Percentiles rank a stretch among this genome's conserved stretches.
Evolutionary conservation across 2,888 invertebrate genomes (phyloP).

Genomic region (Odontocerum albicorne): DNA sequence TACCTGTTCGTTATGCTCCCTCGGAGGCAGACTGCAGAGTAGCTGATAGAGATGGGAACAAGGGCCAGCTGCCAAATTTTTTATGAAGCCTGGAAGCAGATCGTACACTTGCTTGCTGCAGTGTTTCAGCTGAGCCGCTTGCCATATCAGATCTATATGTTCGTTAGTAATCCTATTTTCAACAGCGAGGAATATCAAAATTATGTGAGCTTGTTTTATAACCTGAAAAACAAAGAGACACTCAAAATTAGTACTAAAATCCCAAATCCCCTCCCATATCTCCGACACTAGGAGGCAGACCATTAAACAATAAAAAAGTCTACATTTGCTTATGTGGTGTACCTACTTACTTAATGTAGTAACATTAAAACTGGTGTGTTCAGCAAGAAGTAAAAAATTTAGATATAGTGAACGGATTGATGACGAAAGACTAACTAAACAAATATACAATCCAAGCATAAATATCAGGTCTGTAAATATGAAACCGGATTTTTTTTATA

Average conservation of each 20-base stretch:
- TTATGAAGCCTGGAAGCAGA: conserved; percentile 84
- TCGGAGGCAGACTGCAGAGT: conserved; percentile 84
- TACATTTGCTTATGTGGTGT: background rate
- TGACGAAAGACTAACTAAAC: too few species aligned
- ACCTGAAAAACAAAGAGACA: conserved; percentile 57
- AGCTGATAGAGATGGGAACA: conserved; percentile 86
- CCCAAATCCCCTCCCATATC: too few species aligned
- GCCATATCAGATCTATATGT: conserved; percentile 92
- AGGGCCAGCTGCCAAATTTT: conserved; percentile 85
- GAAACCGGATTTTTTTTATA: too few species aligned
- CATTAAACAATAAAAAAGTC: background rate
- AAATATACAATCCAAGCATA: too few species aligned
- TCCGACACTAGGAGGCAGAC: too few species aligned
- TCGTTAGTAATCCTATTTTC: conserved; percentile 88
- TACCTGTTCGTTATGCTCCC: conserved; percentile 90
- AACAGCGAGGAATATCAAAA: conserved; percentile 89
- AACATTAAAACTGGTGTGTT: too few species aligned
- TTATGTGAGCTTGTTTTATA: conserved; percentile 93
- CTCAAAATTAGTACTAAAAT: too few species aligned
- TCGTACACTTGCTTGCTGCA: conserved; percentile 94
- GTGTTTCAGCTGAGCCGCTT: conserved; percentile 92
- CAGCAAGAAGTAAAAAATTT: too few species aligned
- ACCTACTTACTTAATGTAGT: too few species aligned
- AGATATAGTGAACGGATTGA: too few species aligned
- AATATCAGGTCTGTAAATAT: too few species aligned